These are phyloP conservation scores for Lacerta agilis DNA, from an alignment of 2,797 vertebrate species.

Conservation along the genomic window DNA sequence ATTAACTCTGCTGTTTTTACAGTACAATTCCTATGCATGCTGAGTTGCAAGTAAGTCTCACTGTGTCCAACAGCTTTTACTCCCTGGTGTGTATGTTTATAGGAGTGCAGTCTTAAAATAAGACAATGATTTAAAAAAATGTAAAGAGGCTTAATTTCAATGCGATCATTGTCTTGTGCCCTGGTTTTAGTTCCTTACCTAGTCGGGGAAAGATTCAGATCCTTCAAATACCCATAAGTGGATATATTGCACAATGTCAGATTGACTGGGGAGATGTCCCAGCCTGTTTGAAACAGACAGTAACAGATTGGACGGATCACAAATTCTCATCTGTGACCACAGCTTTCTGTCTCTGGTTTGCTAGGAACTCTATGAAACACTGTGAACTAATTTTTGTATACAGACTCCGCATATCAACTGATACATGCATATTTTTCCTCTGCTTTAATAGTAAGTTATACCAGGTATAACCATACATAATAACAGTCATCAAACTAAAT, in stretches of 20 bases:
- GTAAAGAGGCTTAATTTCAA: neutral
- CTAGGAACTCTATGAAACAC: neutral
- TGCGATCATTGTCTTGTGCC: neutral
- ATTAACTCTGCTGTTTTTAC: neutral
- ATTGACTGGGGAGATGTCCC: neutral
- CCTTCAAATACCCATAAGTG: neutral
- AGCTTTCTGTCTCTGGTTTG: neutral
- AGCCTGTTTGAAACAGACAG: neutral
- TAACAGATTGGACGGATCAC: neutral
- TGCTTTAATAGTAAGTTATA: neutral
- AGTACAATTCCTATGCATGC: neutral
- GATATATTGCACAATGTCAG: neutral
- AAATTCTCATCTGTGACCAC: neutral
- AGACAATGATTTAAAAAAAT: no score
- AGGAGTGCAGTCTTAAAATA: neutral
- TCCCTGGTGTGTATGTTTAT: no score
- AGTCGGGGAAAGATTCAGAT: neutral
- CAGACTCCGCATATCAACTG: neutral
- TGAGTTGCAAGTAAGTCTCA: neutral
- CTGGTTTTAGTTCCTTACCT: neutral
- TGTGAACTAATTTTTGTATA: neutral
- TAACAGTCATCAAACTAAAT: neutral
- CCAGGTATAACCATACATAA: neutral
- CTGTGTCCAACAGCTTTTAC: neutral
- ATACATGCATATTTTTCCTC: neutral